Percentiles rank a stretch among this genome's conserved stretches.
These are phyloP conservation scores for Heliconius congener DNA, from an alignment of 1,140 invertebrate species.

Conservation along the genomic window DNA sequence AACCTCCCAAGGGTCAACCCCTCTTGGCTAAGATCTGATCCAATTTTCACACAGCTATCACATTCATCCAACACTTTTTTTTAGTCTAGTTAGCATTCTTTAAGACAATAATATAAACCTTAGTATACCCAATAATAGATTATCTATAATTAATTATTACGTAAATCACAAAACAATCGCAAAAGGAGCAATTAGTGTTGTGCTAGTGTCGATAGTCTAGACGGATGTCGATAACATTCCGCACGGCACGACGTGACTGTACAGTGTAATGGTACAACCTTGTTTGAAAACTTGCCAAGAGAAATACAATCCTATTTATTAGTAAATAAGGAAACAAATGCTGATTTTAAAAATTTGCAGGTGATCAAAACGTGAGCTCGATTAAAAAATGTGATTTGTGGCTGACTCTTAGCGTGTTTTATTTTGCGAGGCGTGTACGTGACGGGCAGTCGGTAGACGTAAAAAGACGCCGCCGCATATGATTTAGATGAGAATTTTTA, in stretches of 20 bases:
- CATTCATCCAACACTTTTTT: too few relatives aligned
- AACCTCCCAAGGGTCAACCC: too few relatives aligned
- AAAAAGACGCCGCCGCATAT: constrained; percentile 48
- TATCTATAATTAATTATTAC: constrained; percentile 45
- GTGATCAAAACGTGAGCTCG: constrained; percentile 64
- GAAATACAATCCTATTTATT: constrained; percentile 41
- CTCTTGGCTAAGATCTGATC: too few relatives aligned
- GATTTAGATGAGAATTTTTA: constrained; percentile 39
- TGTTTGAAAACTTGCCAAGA: constrained; percentile 12
- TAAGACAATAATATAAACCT: too few relatives aligned
- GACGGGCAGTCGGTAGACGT: constrained; percentile 55
- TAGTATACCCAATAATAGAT: background rate
- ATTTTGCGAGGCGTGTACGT: constrained; percentile 73
- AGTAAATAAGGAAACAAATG: background rate
- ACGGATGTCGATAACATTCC: constrained; percentile 76
- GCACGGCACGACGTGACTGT: constrained; percentile 69
- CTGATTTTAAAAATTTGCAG: constrained; percentile 37
- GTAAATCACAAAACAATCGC: constrained; percentile 74
- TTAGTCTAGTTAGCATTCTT: too few relatives aligned
- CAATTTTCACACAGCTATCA: too few relatives aligned
- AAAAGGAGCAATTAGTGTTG: constrained; percentile 78
- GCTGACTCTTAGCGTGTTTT: constrained; percentile 70
- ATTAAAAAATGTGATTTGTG: constrained; percentile 81
- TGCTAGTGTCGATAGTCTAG: constrained; percentile 69
- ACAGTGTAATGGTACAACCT: constrained; percentile 57